Percentiles rank a stretch among this genome's conserved stretches.
Evolutionary conservation across 2,888 invertebrate species (phyloP).

Genomic region (Epinotia nisella): DNA sequence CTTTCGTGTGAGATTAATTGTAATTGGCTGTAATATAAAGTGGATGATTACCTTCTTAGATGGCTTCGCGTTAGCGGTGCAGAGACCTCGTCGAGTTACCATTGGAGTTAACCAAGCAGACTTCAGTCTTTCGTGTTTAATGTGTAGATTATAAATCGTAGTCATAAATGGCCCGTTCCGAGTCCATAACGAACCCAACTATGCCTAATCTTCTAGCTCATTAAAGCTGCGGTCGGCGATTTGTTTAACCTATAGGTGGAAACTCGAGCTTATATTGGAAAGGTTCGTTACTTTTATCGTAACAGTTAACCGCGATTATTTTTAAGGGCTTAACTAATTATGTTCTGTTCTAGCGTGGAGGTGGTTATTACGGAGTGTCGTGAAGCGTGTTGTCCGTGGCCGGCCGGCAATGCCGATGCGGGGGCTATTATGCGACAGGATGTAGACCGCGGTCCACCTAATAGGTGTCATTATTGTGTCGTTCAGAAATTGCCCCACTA

Average conservation of each 20-base stretch:
- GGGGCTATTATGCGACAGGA: constrained; percentile 75
- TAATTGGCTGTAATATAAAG: constrained; percentile 72
- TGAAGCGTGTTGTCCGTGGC: constrained; percentile 72
- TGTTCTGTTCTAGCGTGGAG: constrained; percentile 44
- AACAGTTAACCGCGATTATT: constrained; percentile 30
- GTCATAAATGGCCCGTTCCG: constrained; percentile 45
- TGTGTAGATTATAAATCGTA: constrained; percentile 47
- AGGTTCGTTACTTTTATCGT: constrained; percentile 37
- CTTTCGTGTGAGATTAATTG: constrained; percentile 80
- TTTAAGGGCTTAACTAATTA: constrained; percentile 40
- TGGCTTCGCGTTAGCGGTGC: constrained; percentile 53
- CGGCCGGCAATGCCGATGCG: constrained; percentile 50
- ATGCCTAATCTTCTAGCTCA: constrained; percentile 42
- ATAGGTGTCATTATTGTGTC: constrained; percentile 83
- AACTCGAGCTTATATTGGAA: constrained; percentile 36
- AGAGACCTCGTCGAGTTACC: constrained; percentile 45
- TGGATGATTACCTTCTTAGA: constrained; percentile 74
- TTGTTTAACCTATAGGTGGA: constrained; percentile 39
- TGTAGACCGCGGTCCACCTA: constrained; percentile 69
- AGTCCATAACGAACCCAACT: constrained; percentile 40
- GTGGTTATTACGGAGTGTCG: constrained; percentile 49
- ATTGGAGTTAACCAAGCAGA: constrained; percentile 29
- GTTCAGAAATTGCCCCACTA: constrained; percentile 83
- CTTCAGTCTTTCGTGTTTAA: constrained; percentile 43
- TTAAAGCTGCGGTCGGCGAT: constrained; percentile 38